These are phyloP conservation scores for Pristionchus japonicus DNA, from an alignment of 2,888 invertebrate species.

Conservation along the genomic window DNA sequence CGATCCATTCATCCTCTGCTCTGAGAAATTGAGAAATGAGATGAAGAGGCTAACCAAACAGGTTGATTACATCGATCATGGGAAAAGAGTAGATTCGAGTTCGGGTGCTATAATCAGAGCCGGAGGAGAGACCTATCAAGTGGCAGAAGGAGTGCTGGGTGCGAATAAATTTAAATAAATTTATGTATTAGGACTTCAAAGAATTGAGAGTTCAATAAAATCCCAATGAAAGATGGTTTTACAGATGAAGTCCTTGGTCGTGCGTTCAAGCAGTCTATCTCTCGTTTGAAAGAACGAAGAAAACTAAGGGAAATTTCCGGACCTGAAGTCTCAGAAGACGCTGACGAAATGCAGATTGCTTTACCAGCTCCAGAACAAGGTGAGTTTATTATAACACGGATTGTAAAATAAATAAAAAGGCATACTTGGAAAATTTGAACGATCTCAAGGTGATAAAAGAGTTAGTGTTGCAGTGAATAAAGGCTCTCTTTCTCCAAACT, in stretches of 20 bases:
- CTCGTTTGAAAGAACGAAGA: slow-evolving; percentile 5
- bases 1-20: slow-evolving; percentile 55
- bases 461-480: not conserved
- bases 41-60: slow-evolving; percentile 29
- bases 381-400: no score
- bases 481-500: not conserved
- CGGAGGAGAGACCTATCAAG: slow-evolving; percentile 20
- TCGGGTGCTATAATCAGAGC: slow-evolving; percentile 22
- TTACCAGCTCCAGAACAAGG: slow-evolving; percentile 15
- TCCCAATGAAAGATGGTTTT: not conserved
- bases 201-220: not conserved
- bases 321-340: not conserved
- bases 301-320: not conserved
- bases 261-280: slow-evolving; percentile 17
- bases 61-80: slow-evolving; percentile 15
- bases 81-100: not conserved
- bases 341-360: not conserved
- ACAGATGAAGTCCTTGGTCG: slow-evolving; percentile 37
- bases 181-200: no score
- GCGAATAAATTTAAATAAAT: no score
- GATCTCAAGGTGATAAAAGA: no score
- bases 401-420: no score
- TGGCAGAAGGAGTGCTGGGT: slow-evolving; percentile 43
- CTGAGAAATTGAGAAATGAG: slow-evolving; percentile 31
- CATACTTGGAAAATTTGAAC: not conserved